A percentile compares a stretch with the other conserved stretches of the same genome.
These are phyloP conservation scores for Deroptyus accipitrinus DNA, from an alignment of 2,113 vertebrate genomes.

Conservation along the genomic window DNA sequence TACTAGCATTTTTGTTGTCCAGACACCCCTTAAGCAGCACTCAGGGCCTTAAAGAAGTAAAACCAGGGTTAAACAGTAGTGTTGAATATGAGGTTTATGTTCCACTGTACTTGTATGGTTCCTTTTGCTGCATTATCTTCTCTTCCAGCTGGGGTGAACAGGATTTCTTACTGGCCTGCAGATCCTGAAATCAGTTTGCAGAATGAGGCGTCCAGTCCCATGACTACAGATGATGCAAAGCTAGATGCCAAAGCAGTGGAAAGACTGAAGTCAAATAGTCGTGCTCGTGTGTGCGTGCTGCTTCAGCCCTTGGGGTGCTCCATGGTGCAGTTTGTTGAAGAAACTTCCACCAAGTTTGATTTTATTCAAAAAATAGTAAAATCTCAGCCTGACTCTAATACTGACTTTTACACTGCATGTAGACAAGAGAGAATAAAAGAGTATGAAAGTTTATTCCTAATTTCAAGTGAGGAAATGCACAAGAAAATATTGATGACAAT, in stretches of 20 bases:
- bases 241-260: constrained; percentile 88
- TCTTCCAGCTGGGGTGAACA: constrained; percentile 88
- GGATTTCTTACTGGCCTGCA: constrained; percentile 94
- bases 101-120: background rate
- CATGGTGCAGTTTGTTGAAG: constrained; percentile 85
- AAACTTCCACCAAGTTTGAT: constrained; percentile 86
- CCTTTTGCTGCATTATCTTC: constrained; percentile 28
- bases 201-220: background rate
- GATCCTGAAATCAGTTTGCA: constrained; percentile 92
- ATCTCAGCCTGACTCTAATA: constrained; percentile 65
- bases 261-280: constrained; percentile 90
- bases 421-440: constrained; percentile 79
- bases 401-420: constrained; percentile 80
- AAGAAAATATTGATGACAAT: constrained; percentile 83
- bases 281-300: constrained; percentile 85
- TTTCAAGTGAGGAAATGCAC: constrained; percentile 78
- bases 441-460: constrained; percentile 83
- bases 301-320: constrained; percentile 84
- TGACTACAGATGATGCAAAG: constrained; percentile 78
- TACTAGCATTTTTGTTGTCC: background rate
- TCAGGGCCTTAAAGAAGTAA: background rate
- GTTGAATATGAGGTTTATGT: background rate
- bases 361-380: constrained; percentile 83
- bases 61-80: background rate
- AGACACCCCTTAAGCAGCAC: background rate